Evolutionary conservation across 64 coral and sea anemone genomes (phyloP), one percentile per base, ranked within the genome.

Genomic region (Dendrophyllia cribrosa): DNA sequence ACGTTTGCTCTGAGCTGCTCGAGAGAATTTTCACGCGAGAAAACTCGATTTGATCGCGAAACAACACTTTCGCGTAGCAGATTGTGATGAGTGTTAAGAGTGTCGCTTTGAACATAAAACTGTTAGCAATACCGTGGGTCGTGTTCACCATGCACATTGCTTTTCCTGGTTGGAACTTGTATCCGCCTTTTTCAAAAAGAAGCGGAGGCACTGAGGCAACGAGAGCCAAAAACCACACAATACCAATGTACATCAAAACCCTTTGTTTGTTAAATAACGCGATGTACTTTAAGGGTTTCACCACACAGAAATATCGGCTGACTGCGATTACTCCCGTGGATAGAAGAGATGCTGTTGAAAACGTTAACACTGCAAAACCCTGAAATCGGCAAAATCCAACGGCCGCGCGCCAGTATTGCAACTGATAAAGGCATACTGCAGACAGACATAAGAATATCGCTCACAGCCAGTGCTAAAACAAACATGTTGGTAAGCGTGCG

Each of bases 151-250:
- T 53, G 24, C 93, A 95, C 58, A 91, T 45, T 17, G 82, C 93
- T 90, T 95, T 91, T 46, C 74, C 88, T 20, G 88, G 93, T 72
- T 95, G 81, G n/a, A 95, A 91, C 6, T 82, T 58, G 34, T 86
- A 91, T 4, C 88, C 66, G 5, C 88, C 81, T 13, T 47, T 66
- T 19, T 53, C 13, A 58, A 95, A 72, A 20, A 91, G 59, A 46
- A 91, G 45, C 3, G 93, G 88, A 9, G 88, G 88, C 9, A 91
- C 66, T 6, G 93, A 95, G 15, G 84, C 71, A 59, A 92, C n/a
- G 2, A 92, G 67, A 25, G 77, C 60, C 10, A 51, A 7, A 6
- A 72, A 55, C 84, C 84, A 92, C 16, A 84, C 77, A 11, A 45
- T 20, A 12, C 55, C 15, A 83, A 88, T 92, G 59, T 80, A 58